Evolutionary conservation across 2,797 vertebrate species (phyloP), one percentile per base, ranked within the genome.

Genomic region (Neosilurus hyrtlii): DNA sequence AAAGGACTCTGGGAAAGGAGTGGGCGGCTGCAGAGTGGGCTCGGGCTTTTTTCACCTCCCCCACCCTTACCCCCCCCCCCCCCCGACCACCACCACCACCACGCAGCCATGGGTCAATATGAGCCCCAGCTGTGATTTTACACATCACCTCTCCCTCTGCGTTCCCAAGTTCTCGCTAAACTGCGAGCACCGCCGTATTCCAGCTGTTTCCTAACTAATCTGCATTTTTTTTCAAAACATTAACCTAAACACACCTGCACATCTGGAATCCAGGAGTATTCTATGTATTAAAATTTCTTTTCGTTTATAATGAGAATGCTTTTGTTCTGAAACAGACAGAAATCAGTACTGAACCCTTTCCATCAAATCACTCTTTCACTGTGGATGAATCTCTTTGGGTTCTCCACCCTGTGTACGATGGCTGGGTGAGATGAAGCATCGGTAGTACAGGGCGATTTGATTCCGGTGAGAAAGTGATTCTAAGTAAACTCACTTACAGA

Each of bases 1-100:
- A 72, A 81, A n/a, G 79, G 54, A 76, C 79, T 81, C 84, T 91
- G 94, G 93, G 92, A 93, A 94, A 91, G 90, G 91, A 89, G 91
- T 92, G 92, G 91, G 92, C 11, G 85, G 86, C 83, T 84, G 87
- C 57, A 76, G 56, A 79, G 70, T 24, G 77, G 68, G 70, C 72
- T 66, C 43, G 68, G 52, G 51, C 43, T 76, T 67, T 1, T 24
- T 71, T 71, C 20, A 62, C 75, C 43, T 49, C 56, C 82, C 74
- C 82, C 61, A 20, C 56, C 37, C 51, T n/a, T 51, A 20, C 37
- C n/a, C 6, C 7, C 61, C 56, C 52, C 57, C 62, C 51, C 12
- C 15, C 14, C 30, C 2, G 20, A 2, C 68, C 67, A 8, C 4
- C 4, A 18, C 63, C 62, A 43, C 57, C 67, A 43, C 79, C 59